These are phyloP conservation scores for Nasua narica DNA, from an alignment of 2,797 vertebrate species.

Conservation along the genomic window DNA sequence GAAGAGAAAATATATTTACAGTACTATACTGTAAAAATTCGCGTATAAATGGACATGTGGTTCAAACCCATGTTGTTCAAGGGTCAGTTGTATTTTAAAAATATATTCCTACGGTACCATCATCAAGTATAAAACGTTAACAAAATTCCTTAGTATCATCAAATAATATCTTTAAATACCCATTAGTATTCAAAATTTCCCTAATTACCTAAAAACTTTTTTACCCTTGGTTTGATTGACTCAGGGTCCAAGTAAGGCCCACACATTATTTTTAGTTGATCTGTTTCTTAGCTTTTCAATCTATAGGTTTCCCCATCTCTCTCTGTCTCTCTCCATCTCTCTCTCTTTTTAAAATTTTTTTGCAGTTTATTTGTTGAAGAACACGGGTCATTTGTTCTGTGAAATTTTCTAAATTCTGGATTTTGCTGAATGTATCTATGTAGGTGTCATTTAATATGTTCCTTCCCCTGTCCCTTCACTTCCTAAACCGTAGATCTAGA, in stretches of 20 bases:
- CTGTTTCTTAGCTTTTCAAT: not conserved
- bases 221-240: not conserved
- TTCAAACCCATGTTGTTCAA: not conserved
- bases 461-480: not conserved
- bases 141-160: not conserved
- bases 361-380: not conserved
- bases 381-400: not conserved
- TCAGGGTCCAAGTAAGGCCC: not conserved
- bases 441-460: not conserved
- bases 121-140: not conserved
- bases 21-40: not conserved
- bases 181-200: not conserved
- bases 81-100: not conserved
- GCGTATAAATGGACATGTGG: not conserved
- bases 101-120: not conserved
- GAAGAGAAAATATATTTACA: not conserved
- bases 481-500: not conserved
- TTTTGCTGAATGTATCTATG: not conserved
- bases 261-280: not conserved
- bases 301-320: not conserved
- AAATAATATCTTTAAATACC: not conserved
- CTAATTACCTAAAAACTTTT: not conserved
- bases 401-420: not conserved
- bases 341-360: not conserved
- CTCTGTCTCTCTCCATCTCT: no score